phyloP scores from a whole-genome alignment of 2,888 invertebrate species.

The Malthinus flaveolus region DNA sequence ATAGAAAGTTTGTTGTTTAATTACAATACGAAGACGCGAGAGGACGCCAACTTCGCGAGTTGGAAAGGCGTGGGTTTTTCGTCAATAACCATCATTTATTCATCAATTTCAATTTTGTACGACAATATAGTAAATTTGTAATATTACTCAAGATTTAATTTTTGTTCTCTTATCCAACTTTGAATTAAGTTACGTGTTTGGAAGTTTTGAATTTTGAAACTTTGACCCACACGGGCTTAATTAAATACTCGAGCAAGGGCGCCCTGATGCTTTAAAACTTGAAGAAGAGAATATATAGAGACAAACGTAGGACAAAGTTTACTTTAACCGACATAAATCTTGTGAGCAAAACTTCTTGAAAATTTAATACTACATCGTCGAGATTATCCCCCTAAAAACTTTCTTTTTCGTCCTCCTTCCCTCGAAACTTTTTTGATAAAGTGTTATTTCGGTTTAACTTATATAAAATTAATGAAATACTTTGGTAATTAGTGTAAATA shows the following conservation, averaged over 20 bases:
- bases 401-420: neutral
- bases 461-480: constrained; percentile 3
- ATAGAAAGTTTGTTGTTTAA: neutral
- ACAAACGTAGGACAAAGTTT: constrained; percentile 18
- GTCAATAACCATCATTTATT: neutral
- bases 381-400: constrained; percentile 6
- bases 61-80: neutral
- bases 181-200: constrained; percentile 12
- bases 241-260: constrained; percentile 19
- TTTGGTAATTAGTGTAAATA: constrained; percentile 4
- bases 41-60: neutral
- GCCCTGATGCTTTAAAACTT: constrained; percentile 9
- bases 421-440: constrained; percentile 1
- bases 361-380: constrained; percentile 16
- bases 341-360: constrained; percentile 15
- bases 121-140: neutral
- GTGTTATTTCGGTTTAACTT: constrained; percentile 1
- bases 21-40: neutral
- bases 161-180: constrained; percentile 7
- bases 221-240: constrained; percentile 18
- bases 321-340: constrained; percentile 19
- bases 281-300: constrained; percentile 15
- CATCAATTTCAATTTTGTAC: neutral
- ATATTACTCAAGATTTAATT: neutral
- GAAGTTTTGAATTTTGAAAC: constrained; percentile 11